Evolutionary conservation across 2,888 invertebrate species (phyloP).

Genomic region (Drosophila merina): DNA sequence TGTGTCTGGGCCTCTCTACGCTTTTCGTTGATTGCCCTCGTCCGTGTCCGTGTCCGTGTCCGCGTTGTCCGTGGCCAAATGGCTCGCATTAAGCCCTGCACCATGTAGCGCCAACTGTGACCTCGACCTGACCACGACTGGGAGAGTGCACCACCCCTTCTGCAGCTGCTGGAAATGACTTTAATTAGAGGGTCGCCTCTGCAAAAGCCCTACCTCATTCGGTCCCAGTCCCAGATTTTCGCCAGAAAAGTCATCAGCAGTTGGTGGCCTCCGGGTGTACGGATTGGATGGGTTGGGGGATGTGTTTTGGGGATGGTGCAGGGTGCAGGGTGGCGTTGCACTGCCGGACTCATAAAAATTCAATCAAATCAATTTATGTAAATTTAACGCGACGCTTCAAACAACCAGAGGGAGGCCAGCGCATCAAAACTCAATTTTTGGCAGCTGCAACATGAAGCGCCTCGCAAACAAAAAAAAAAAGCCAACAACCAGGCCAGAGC

Average conservation of each 20-base stretch:
- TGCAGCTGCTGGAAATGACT: constrained; percentile 74
- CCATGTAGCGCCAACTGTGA: constrained; percentile 77
- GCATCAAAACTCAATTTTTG: constrained; percentile 37
- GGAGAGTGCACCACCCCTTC: constrained; percentile 4
- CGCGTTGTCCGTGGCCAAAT: constrained; percentile 34
- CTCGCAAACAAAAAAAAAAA: too few relatives aligned
- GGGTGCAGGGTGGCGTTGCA: neutral
- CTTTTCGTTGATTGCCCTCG: constrained; percentile 35
- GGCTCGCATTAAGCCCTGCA: constrained; percentile 44
- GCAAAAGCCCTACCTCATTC: neutral
- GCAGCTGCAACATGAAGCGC: constrained; percentile 20
- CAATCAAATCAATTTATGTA: constrained; percentile 85
- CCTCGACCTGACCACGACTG: constrained; percentile 48
- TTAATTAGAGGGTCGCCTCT: constrained; percentile 62
- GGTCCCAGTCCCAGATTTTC: neutral
- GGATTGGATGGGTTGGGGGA: neutral
- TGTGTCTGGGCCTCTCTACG: constrained; percentile 24
- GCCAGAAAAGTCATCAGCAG: constrained; percentile 62
- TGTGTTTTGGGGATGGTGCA: neutral
- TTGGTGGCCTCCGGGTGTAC: constrained; percentile 28
- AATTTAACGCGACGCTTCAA: constrained; percentile 81
- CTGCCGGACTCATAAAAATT: constrained; percentile 81
- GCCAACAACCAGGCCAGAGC: too few relatives aligned
- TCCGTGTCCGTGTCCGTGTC: constrained; percentile 30
- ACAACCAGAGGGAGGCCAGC: constrained; percentile 15